phyloP scores from a whole-genome alignment of 2,797 vertebrate genomes.

The Helarctos malayanus region DNA sequence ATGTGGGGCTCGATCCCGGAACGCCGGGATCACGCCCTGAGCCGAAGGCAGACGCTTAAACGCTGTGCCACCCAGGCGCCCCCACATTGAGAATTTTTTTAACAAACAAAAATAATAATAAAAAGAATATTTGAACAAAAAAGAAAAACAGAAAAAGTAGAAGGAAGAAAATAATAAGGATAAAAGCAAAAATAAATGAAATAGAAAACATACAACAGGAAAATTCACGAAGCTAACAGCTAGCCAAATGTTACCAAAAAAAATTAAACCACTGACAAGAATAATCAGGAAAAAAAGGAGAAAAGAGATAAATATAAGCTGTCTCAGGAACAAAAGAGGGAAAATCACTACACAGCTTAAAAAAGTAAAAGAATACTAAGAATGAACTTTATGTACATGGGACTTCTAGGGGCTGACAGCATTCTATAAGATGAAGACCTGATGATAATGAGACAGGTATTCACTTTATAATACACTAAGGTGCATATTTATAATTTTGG shows the following conservation, averaged over 20 bases:
- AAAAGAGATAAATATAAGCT: neutral
- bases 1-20: too few species aligned
- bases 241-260: neutral
- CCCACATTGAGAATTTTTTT: neutral
- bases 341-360: neutral
- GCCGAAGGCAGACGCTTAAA: too few species aligned
- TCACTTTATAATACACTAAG: neutral
- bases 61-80: too few species aligned
- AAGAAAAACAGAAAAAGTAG: neutral
- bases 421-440: neutral
- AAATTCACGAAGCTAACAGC: neutral
- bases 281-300: neutral
- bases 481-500: neutral
- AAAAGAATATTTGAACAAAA: neutral
- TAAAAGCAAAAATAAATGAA: neutral
- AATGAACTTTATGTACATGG: neutral
- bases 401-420: too few species aligned
- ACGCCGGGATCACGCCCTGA: too few species aligned
- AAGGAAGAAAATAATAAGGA: neutral
- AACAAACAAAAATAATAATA: neutral
- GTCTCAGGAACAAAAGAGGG: neutral
- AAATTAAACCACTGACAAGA: neutral
- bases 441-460: neutral
- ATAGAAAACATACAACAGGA: neutral
- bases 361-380: neutral